Evolutionary conservation across 2,113 vertebrate species (phyloP).

Genomic region (Tapirus terrestris): DNA sequence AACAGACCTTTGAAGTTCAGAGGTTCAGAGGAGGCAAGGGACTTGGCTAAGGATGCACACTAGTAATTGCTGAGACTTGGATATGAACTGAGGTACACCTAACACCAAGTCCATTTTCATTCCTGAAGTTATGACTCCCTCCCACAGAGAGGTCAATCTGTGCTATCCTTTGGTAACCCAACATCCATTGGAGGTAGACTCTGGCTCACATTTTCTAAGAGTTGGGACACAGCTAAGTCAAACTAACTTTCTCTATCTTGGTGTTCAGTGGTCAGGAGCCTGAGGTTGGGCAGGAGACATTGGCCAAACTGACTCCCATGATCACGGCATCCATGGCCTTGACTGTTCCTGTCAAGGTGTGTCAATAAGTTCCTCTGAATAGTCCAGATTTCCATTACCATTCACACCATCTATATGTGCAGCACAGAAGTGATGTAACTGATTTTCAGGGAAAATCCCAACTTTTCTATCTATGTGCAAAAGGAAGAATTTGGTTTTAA

Average conservation of each 20-base stretch:
- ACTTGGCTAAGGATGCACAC: neutral
- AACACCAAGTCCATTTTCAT: neutral
- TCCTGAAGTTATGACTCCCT: neutral
- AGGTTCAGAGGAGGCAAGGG: neutral
- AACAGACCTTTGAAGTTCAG: neutral
- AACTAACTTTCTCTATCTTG: neutral
- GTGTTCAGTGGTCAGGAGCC: neutral
- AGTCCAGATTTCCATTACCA: neutral
- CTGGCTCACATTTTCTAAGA: neutral
- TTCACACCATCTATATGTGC: neutral
- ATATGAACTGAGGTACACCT: neutral
- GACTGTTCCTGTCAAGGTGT: neutral
- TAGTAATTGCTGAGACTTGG: neutral
- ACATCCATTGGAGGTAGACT: neutral
- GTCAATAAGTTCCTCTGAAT: neutral
- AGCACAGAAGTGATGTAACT: neutral
- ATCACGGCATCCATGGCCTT: neutral
- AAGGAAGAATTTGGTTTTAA: constrained; percentile 21
- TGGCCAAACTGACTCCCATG: neutral
- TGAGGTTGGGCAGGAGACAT: neutral
- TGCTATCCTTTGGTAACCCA: neutral
- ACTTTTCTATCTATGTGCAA: neutral
- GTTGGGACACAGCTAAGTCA: neutral
- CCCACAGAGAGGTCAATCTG: neutral
- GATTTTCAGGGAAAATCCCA: neutral